Evolutionary conservation across 1,140 invertebrate species (phyloP), one percentile per base, ranked within the genome.

Genomic region (Lordiphosa clarofinis): DNA sequence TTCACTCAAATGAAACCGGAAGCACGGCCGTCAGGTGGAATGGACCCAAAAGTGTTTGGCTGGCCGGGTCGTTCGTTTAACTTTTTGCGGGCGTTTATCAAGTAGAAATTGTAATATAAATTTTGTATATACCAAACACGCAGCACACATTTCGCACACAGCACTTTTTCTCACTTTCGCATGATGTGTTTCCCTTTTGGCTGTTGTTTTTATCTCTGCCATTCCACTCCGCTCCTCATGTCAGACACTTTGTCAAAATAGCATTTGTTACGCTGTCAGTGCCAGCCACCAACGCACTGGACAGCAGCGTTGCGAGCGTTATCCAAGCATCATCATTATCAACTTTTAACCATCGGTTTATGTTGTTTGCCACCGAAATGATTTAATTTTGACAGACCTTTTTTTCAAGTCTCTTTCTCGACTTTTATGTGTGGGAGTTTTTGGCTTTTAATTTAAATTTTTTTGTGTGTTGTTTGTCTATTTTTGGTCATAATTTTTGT

Each of bases 331-430:
- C 76, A 81, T 84, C 78, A 84, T 84, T 84, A 84, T 84, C 78
- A 86, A 78, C 78, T 84, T 78, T 84, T 84, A 84, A 84, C 78
- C 79, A 84, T 84, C 78, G 78, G 78, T 82, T 84, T 78, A 84
- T 78, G 78, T 78, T 84, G 78, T 84, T 75, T 84, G 78, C 78
- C 79, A 84, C 78, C 65, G 78, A 84, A 84, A 84, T 84, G 78
- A 84, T 84, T 84, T 84, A 84, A 84, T 84, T 84, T 84, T 84
- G 78, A 84, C 78, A 84, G 15, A 15, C 15, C 15, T 15, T 84
- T 78, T 82, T 79, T 70, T 42, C 50, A 71, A 84, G 78, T 82
- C 64, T 84, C 78, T 82, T 82, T 82, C 78, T 82, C 59, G 69
- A 59, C 68, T 82, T 82, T 82, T 82, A 75, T 86, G 81, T 87